phyloP scores from a whole-genome alignment of 2,113 vertebrate species.

The Potamarius usumacintae region DNA sequence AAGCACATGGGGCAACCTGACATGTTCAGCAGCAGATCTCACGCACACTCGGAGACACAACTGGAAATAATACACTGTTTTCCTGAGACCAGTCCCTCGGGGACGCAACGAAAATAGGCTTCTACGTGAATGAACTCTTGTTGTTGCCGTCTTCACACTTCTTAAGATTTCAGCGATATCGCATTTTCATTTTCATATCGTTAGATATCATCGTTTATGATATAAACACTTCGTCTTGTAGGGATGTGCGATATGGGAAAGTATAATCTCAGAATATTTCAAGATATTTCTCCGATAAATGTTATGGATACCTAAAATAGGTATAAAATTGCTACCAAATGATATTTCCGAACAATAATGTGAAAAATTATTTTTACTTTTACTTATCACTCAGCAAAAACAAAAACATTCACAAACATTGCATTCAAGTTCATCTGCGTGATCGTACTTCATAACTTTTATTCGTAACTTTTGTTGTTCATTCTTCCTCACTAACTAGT shows the following conservation, averaged over 20 bases:
- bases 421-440: background rate
- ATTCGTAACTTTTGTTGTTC: background rate
- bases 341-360: background rate
- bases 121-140: background rate
- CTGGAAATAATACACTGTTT: background rate
- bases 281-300: background rate
- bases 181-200: background rate
- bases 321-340: no score
- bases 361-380: no score
- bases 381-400: no score
- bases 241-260: background rate
- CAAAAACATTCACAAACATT: background rate
- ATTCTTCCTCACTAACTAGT: background rate
- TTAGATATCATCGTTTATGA: background rate
- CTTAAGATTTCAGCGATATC: background rate
- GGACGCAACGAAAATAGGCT: background rate
- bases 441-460: background rate
- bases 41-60: background rate
- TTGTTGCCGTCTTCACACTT: background rate
- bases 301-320: no score
- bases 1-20: background rate
- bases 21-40: background rate
- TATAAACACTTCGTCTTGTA: background rate
- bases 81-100: background rate
- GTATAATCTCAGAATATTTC: background rate